Base-by-base conservation (phyloP, 2,113 vertebrate species). In the Bolborhynchus lineola region DNA sequence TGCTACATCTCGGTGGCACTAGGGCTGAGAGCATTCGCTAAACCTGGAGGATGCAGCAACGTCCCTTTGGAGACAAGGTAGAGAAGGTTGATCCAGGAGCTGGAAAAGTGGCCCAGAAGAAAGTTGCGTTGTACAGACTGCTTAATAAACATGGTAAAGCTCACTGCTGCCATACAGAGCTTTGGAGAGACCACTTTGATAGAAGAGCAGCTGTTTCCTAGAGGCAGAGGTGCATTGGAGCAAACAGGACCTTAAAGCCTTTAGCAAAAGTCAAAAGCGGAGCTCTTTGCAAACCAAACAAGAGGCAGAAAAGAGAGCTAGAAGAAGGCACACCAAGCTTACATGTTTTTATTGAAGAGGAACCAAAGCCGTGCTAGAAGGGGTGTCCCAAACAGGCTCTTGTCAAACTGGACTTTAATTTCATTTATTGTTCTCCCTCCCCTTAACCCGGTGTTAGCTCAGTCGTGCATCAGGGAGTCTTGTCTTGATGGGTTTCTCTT, bases 341-440 rank as follows among this genome's bases (percentile, higher is more conserved):
- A 41, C 37, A 5, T 23, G 44, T 49, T 92, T 68, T 88, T 71
- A 71, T 37, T 91, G 86, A 92, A 67, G 25, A 76, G 24, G 82
- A 92, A 92, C 93, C 86, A 95, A 94, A 96, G 83, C 74, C 46
- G 9, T 76, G 74, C 86, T 67, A 49, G 86, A 82, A 96, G 88
- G 86, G 49, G 82, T 69, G 75, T 93, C 88, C 82, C 70, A 67
- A 46, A 13, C 69, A 53, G 52, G 23, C 17, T 52, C 78, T 93
- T 64, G 35, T 64, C 62, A 60, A 89, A 31, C 74, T 52, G 68
- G 2, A 42, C 59, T 86, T 82, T n/a, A n/a, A 42, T 86, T 82
- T 59, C 67, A 76, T 86, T 87, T 76, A 92, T 77, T 92, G 86
- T 81, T 95, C 63, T 93, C 74, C 88, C 26, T 93, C 46, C 37